Base-by-base conservation (phyloP, 2,797 vertebrate species). In the Heterohyrax brucei region DNA sequence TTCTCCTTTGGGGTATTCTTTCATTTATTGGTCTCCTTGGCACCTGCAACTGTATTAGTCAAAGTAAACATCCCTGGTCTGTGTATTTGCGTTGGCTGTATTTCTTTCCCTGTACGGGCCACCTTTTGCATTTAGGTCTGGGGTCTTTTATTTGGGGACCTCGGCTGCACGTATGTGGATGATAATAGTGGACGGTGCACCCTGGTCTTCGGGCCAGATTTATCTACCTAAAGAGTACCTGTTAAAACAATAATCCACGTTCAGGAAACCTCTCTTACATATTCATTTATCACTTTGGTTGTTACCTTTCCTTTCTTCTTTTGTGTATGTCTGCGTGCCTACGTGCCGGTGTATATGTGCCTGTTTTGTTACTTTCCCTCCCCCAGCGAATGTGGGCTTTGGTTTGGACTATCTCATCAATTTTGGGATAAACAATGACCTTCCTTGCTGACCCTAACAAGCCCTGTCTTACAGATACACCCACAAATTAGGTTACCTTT, bases 401-500 rank as follows among this genome's bases (percentile, higher is more conserved):
- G 50, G 19, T 39, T 39, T n/a, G 88, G 56, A 48, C n/a, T 19
- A 39, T 7, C 92, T 73, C 79, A 61, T 66, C 80, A 4, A 62
- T 82, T 84, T 44, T 5, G 26, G 83, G 92, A 68, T 22, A 24
- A 78, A 77, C 19, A 53, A 21, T 13, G 8, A 2, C 39, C 46
- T 56, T 48, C 66, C 0, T 14, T 9, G 19, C 87, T 56, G 13
- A 61, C 6, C 82, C 79, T 33, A 1, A 4, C 21, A 22, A 39
- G 50, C 0, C 53, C 44, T 3, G 80, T 59, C 44, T 14, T n/a
- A 3, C 26, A 0, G 56, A 56, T 1, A 16, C 68, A 13, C 28
- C 33, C n/a, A 19, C 5, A 0, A 0, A 7, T 0, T 2, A 14
- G 14, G 2, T 7, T 4, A 2, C 33, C 46, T 24, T 28, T 30